Conservation (phyloP, 2,888 invertebrate genomes). For the Diarsia brunnea region DNA sequence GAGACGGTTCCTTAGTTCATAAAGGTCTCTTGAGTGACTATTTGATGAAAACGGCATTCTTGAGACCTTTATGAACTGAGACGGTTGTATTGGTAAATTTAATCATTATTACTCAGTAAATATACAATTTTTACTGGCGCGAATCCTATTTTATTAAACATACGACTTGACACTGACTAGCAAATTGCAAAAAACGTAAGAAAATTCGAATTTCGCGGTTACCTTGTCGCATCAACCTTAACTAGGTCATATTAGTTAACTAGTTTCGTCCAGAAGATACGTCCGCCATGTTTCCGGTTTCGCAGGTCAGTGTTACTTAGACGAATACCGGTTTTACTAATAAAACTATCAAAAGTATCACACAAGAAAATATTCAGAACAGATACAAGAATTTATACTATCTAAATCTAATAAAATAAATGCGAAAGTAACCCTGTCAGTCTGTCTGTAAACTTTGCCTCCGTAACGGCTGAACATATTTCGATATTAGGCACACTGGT, state of each 20-base stretch:
- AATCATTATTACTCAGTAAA: too few relatives aligned
- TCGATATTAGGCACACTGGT: background rate
- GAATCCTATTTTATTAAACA: too few relatives aligned
- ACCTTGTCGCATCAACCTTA: too few relatives aligned
- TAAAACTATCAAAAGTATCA: conserved; percentile 43
- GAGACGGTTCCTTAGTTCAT: too few relatives aligned
- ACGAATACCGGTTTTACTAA: conserved; percentile 48
- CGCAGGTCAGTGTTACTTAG: conserved; percentile 52
- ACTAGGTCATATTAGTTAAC: conserved; percentile 62
- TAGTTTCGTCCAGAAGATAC: conserved; percentile 32
- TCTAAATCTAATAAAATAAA: background rate
- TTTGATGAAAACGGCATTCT: too few relatives aligned
- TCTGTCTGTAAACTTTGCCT: background rate
- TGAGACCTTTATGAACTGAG: too few relatives aligned
- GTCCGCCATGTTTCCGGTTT: conserved; percentile 57
- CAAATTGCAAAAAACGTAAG: too few relatives aligned
- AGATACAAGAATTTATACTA: background rate
- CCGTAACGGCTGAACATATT: background rate
- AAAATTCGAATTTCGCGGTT: too few relatives aligned
- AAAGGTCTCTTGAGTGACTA: too few relatives aligned
- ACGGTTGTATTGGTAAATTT: too few relatives aligned
- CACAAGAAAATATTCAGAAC: conserved; percentile 8
- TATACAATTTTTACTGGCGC: too few relatives aligned
- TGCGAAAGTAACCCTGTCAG: background rate
- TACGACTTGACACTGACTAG: too few relatives aligned